Percentiles rank a stretch among this genome's conserved stretches.
Evolutionary conservation across 2,888 invertebrate genomes (phyloP).

Genomic region (Eucriotettix oculatus): DNA sequence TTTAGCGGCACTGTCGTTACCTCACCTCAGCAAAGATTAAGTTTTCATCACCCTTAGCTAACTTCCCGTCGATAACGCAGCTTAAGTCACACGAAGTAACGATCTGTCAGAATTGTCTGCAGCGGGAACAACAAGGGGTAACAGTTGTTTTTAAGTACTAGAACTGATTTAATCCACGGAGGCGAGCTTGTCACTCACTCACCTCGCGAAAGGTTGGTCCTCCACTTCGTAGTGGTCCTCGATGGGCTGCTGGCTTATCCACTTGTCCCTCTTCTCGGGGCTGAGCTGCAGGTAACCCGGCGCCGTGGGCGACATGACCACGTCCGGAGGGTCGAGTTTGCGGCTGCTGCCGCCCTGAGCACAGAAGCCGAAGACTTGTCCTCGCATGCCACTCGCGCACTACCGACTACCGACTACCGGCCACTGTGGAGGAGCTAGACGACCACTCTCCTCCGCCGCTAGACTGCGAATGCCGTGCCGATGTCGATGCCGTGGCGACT

Average conservation of each 20-base stretch:
- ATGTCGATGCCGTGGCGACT: background rate
- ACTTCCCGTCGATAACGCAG: too few species aligned
- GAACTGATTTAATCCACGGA: too few species aligned
- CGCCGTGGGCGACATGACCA: conserved; percentile 8
- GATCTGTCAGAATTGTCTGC: too few species aligned
- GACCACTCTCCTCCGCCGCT: background rate
- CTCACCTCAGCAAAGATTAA: too few species aligned
- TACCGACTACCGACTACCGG: background rate
- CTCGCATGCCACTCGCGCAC: background rate
- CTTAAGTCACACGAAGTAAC: too few species aligned
- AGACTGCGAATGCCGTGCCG: background rate
- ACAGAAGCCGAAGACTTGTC: background rate
- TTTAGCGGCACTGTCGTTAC: too few species aligned
- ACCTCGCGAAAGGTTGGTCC: conserved; percentile 24
- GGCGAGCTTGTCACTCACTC: background rate
- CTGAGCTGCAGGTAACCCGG: conserved; percentile 18
- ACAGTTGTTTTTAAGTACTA: too few species aligned
- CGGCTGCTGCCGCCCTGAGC: conserved; percentile 1
- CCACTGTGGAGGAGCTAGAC: background rate
- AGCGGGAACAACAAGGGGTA: too few species aligned
- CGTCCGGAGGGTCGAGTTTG: conserved; percentile 1
- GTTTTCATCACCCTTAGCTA: too few species aligned
- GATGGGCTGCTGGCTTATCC: conserved; percentile 20
- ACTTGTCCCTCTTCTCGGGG: conserved; percentile 15
- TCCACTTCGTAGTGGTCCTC: conserved; percentile 22